Percentiles rank a stretch among this genome's conserved stretches.
Evolutionary conservation across 2,113 vertebrate species (phyloP).

Genomic region (Dipodomys stephensi): DNA sequence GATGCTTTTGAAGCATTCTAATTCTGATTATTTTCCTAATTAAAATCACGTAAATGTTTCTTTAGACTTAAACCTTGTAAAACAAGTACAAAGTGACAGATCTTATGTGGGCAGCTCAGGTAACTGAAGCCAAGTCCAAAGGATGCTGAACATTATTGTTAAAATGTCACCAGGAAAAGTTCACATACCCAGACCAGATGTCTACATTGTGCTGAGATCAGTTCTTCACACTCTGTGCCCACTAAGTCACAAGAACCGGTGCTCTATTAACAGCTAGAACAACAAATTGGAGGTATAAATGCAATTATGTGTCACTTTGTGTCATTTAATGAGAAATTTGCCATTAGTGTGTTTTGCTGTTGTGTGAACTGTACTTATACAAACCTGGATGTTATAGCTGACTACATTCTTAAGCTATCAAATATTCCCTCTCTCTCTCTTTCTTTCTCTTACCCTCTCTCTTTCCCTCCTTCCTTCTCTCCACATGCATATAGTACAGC

Average conservation of each 20-base stretch:
- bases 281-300: background rate
- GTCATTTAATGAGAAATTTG: background rate
- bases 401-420: no score
- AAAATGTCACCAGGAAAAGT: background rate
- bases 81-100: background rate
- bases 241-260: no score
- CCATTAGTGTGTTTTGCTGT: background rate
- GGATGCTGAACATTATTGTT: background rate
- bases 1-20: background rate
- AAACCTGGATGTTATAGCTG: background rate
- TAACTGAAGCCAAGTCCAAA: background rate
- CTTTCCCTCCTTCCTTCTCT: no score
- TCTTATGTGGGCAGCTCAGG: background rate
- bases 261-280: background rate
- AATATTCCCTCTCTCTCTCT: no score
- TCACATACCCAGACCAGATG: background rate
- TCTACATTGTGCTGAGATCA: no score
- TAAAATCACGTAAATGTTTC: background rate
- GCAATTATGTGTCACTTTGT: background rate
- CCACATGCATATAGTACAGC: background rate
- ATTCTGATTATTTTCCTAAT: background rate
- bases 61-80: background rate
- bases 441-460: no score
- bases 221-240: background rate
- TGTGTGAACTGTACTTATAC: background rate